These are phyloP conservation scores for Chanos chanos DNA, from an alignment of 2,797 vertebrate genomes.

Conservation along the genomic window DNA sequence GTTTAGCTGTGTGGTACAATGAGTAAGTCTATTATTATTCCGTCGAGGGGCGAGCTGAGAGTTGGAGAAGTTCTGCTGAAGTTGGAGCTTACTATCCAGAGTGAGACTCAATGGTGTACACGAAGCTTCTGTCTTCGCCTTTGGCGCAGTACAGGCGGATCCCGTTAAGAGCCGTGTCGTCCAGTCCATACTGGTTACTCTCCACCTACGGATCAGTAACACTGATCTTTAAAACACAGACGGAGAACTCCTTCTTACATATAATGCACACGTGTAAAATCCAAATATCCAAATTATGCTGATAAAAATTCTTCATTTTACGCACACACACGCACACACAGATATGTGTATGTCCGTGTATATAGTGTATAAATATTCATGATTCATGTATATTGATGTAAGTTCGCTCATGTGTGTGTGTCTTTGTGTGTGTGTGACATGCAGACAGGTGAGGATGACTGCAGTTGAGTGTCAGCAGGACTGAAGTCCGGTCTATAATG, in stretches of 20 bases:
- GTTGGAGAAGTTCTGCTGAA: too few relatives aligned
- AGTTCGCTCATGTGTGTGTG: neutral
- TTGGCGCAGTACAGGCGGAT: conserved; percentile 69
- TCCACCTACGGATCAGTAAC: conserved; percentile 56
- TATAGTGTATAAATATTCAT: too few relatives aligned
- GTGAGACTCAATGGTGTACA: conserved; percentile 53
- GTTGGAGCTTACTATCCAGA: conserved; percentile 53
- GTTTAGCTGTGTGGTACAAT: too few relatives aligned
- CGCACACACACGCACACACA: neutral
- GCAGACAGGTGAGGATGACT: neutral
- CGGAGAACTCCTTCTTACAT: too few relatives aligned
- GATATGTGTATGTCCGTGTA: neutral
- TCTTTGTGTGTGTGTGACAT: neutral
- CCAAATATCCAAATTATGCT: neutral
- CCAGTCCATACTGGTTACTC: conserved; percentile 48
- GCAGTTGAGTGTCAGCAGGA: neutral
- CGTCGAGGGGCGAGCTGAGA: too few relatives aligned
- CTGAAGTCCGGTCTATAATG: too few relatives aligned
- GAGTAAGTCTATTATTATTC: too few relatives aligned
- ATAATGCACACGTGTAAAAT: too few relatives aligned
- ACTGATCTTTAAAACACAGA: neutral
- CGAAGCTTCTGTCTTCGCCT: conserved; percentile 37
- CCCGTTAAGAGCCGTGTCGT: conserved; percentile 64
- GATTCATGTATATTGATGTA: neutral
- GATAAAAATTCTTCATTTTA: too few relatives aligned